phyloP scores from a whole-genome alignment of 2,113 vertebrate genomes.

The Aspiorhynchus laticeps region DNA sequence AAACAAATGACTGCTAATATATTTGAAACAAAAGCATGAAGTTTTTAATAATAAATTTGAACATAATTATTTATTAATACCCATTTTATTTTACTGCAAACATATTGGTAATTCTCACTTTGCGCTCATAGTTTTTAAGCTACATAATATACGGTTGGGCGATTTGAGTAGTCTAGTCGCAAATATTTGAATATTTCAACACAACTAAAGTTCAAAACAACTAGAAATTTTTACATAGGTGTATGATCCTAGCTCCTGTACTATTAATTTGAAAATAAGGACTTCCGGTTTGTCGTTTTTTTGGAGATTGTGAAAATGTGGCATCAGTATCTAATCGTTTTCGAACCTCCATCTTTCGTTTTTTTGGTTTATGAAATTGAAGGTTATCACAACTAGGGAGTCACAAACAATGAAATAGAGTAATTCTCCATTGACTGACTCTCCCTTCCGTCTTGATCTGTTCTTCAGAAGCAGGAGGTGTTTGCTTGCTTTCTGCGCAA shows the following conservation, averaged over 20 bases:
- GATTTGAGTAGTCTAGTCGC: no score
- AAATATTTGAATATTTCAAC: no score
- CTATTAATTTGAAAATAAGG: no score
- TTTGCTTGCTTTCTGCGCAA: conserved; percentile 20
- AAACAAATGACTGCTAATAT: neutral
- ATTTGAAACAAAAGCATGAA: neutral
- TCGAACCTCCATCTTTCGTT: neutral
- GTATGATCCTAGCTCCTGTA: no score
- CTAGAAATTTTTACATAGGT: no score
- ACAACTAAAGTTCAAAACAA: no score
- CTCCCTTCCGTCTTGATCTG: neutral
- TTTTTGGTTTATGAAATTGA: neutral
- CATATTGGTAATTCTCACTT: no score
- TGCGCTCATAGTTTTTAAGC: no score
- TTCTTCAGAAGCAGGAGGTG: conserved; percentile 2
- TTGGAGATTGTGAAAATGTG: neutral
- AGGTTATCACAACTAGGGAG: neutral
- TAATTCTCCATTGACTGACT: neutral
- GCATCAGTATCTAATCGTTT: neutral
- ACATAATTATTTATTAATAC: no score
- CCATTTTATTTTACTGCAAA: no score
- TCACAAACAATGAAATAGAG: conserved; percentile 2
- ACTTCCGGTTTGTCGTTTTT: neutral
- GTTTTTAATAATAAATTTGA: no score
- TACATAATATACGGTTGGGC: no score